Evolutionary conservation across 2,113 vertebrate genomes (phyloP), one percentile per base, ranked within the genome.

Genomic region (Rana temporaria): DNA sequence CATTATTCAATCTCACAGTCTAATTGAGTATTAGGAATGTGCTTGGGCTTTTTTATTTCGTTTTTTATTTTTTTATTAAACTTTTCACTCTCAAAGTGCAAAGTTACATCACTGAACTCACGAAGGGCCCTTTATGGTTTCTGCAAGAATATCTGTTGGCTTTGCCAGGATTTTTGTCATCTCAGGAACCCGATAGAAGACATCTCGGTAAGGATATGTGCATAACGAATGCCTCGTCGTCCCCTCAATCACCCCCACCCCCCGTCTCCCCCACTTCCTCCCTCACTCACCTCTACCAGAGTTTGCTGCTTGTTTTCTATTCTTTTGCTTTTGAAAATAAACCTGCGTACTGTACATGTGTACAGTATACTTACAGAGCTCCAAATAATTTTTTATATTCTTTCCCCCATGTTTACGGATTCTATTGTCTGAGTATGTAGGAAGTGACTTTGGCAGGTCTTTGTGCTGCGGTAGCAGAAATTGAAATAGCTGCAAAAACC

Each of bases 101-200:
- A 85, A 87, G 89, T 90, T 90, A 89, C 88, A 88, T 88, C 89
- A 86, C 86, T 86, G 88, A 89, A 90, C 91, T 92, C 88, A 92
- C 92, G 92, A 92, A 91, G 91, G 85, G 88, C 88, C 91, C 92
- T 92, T 93, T 91, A 90, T 90, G 89, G 90, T 87, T 89, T 87
- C 89, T 92, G 91, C 92, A 93, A 92, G 90, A 91, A 90, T 92
- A 93, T 93, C 92, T 94, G 89, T 90, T 90, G 91, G 90, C 91
- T 89, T 91, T 91, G 90, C 87, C 90, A 93, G 91, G 90, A 92
- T 92, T 93, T 90, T 93, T 93, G 89, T 94, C 90, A 94, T 92
- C 92, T 89, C 85, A 90, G 90, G 89, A 87, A 91, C 90, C 90
- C 93, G 88, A 90, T 92, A 89, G 92, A 92, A 90, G 90, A 92